Conservation (phyloP, 1,140 invertebrate species). For the Sitobion miscanthi region DNA sequence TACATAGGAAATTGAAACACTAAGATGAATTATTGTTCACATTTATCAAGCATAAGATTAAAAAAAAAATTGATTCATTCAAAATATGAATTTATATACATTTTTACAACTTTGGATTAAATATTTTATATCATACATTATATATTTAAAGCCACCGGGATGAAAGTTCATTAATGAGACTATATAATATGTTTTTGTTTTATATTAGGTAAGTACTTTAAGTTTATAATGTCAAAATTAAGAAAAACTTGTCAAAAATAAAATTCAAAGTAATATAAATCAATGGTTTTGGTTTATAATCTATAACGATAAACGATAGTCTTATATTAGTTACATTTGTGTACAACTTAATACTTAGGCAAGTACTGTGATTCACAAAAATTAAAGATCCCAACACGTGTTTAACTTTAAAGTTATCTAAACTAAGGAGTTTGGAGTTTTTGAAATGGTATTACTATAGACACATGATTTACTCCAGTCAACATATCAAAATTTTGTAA, state of each 20-base stretch:
- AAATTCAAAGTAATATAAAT: not conserved
- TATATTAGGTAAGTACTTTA: not conserved
- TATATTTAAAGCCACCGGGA: not conserved
- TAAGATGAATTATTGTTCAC: not conserved
- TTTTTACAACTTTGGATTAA: not conserved
- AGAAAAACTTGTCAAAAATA: not conserved
- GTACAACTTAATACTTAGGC: too few relatives aligned
- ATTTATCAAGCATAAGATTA: not conserved
- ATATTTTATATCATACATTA: too few relatives aligned
- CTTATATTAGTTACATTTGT: too few relatives aligned
- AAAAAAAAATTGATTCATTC: not conserved
- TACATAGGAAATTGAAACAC: not conserved
- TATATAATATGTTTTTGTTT: not conserved
- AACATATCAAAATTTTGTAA: not conserved
- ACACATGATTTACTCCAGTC: not conserved
- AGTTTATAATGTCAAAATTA: not conserved
- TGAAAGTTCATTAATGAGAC: not conserved
- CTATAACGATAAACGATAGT: too few relatives aligned
- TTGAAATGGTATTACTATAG: not conserved
- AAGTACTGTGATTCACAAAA: not conserved
- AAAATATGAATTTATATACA: not conserved
- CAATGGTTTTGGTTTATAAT: too few relatives aligned
- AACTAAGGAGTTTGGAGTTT: not conserved
- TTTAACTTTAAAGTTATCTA: not conserved
- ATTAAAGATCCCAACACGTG: not conserved